Conservation (phyloP, 2,113 vertebrate genomes). For the Dicaeum eximium region DNA sequence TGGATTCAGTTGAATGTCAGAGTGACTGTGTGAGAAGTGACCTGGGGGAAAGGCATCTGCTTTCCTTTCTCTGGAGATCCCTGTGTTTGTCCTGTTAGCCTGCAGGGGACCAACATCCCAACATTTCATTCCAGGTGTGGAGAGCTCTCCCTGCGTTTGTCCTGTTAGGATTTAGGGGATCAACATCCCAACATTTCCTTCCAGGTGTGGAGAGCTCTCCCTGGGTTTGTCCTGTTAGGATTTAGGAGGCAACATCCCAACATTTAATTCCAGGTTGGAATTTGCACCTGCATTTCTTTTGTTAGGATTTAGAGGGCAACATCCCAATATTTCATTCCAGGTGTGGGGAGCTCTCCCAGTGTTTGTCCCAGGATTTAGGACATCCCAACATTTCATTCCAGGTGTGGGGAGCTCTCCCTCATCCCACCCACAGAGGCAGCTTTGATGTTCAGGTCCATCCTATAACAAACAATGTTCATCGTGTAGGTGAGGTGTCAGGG, state of each 20-base stretch:
- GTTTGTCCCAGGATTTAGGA: not conserved
- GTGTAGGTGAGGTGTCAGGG: not conserved
- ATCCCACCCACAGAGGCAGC: not conserved
- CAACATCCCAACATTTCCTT: not conserved
- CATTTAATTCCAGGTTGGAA: not conserved
- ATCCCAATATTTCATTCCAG: not conserved
- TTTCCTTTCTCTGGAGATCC: not conserved
- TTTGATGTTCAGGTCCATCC: not conserved
- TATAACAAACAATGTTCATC: not conserved
- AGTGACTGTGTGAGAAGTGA: not conserved
- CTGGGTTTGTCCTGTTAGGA: accelerated
- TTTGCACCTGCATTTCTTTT: not conserved
- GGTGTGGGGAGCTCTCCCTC: not conserved
- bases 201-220: not conserved
- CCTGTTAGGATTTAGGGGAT: not conserved
- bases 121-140: not conserved
- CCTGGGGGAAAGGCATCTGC: not conserved
- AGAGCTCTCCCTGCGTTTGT: not conserved
- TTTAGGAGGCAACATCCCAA: not conserved
- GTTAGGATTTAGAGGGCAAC: accelerated
- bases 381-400: not conserved
- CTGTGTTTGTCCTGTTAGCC: not conserved
- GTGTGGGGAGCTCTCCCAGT: not conserved
- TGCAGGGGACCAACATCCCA: not conserved
- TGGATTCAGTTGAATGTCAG: not conserved